Percentiles rank a stretch among this genome's conserved stretches.
Conservation (phyloP, 2,113 vertebrate species). For the Nasalis larvatus region DNA sequence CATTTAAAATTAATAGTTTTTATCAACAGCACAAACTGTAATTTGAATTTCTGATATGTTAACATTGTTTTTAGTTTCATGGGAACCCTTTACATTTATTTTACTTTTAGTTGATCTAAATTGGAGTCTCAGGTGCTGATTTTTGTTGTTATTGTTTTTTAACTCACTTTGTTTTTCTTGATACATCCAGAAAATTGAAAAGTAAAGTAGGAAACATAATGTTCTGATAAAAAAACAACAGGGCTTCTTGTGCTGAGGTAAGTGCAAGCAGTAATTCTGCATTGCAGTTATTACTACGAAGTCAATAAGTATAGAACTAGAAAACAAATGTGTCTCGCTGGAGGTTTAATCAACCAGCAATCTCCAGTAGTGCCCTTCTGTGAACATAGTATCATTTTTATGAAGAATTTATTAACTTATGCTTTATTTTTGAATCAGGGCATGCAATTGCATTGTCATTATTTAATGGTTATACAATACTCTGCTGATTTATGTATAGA, state of each 20-base stretch:
- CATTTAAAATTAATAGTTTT: neutral
- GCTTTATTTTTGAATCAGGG: slow-evolving; percentile 28
- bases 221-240: slow-evolving; percentile 13
- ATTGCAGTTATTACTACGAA: slow-evolving; percentile 47
- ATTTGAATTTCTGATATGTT: slow-evolving; percentile 24
- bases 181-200: slow-evolving; percentile 47
- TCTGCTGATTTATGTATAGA: neutral
- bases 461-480: neutral
- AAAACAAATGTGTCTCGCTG: slow-evolving; percentile 49
- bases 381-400: slow-evolving; percentile 28
- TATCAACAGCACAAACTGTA: neutral
- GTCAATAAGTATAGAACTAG: slow-evolving; percentile 46
- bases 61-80: neutral
- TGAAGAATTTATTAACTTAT: slow-evolving; percentile 58
- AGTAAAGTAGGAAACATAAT: slow-evolving; percentile 26
- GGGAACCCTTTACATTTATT: neutral
- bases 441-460: neutral
- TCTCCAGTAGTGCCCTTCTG: neutral
- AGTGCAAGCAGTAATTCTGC: neutral
- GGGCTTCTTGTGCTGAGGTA: neutral
- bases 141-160: neutral
- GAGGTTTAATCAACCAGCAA: slow-evolving; percentile 30
- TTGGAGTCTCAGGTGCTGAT: neutral
- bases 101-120: neutral
- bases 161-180: neutral